These are phyloP conservation scores for Melanocharis versteri DNA, from an alignment of 2,113 vertebrate species.

Conservation along the genomic window DNA sequence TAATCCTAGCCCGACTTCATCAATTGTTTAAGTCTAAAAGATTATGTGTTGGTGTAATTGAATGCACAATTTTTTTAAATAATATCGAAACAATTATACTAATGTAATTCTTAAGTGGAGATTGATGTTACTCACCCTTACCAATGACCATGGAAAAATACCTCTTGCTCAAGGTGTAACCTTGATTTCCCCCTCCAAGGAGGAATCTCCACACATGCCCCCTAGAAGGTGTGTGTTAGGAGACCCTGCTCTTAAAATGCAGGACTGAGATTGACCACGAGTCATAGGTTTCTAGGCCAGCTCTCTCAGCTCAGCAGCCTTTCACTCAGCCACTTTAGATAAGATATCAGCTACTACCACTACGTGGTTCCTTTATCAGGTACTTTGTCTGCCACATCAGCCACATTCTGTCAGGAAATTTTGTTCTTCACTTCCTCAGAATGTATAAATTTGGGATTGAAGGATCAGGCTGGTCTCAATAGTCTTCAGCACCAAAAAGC, in stretches of 20 bases:
- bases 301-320: neutral
- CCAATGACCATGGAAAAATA: neutral
- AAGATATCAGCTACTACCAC: no score
- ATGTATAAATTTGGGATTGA: neutral
- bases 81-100: neutral
- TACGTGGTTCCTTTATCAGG: neutral
- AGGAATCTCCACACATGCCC: neutral
- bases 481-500: neutral
- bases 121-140: neutral
- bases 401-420: neutral
- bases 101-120: neutral
- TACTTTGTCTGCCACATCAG: neutral
- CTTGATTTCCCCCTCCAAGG: neutral
- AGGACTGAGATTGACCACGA: neutral
- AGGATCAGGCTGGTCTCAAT: neutral
- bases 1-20: neutral
- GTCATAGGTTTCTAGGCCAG: neutral
- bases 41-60: neutral
- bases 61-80: neutral
- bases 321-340: neutral
- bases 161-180: neutral
- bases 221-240: neutral
- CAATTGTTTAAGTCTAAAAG: neutral
- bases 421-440: neutral
- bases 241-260: neutral